Evolutionary conservation across 2,888 invertebrate genomes (phyloP).

Genomic region (Seira ritae): DNA sequence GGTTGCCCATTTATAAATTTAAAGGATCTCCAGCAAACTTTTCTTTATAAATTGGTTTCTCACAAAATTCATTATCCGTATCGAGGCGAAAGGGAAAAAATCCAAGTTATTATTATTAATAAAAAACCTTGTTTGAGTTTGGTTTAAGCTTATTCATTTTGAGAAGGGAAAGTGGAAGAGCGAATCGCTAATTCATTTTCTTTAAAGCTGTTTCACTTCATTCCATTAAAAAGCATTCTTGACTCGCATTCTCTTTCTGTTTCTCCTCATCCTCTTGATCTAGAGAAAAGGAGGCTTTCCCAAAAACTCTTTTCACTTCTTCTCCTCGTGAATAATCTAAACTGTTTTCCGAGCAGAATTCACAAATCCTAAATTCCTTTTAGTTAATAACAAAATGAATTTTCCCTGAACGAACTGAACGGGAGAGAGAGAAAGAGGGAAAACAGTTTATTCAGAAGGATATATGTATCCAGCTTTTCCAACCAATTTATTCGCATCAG

Average conservation of each 20-base stretch:
- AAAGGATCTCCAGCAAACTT: constrained; percentile 1
- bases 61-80: constrained; percentile 19
- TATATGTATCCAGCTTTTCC: too few relatives aligned
- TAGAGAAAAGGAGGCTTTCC: background rate
- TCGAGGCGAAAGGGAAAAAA: constrained; percentile 10
- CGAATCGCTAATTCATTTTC: constrained; percentile 51
- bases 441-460: too few relatives aligned
- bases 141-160: constrained; percentile 17
- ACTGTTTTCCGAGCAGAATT: constrained; percentile 22
- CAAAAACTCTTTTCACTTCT: background rate
- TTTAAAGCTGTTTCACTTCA: constrained; percentile 55
- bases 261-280: constrained; percentile 22
- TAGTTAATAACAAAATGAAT: constrained; percentile 55
- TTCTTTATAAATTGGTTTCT: constrained; percentile 24
- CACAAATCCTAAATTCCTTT: constrained; percentile 46
- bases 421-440: too few relatives aligned
- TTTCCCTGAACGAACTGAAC: background rate
- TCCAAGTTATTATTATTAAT: constrained; percentile 40
- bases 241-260: constrained; percentile 4
- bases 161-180: constrained; percentile 24
- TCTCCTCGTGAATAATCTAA: background rate
- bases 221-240: constrained; percentile 47
- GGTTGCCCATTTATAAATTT: background rate
- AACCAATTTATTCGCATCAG: too few relatives aligned
- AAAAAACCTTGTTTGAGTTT: constrained; percentile 42